Base-by-base conservation (phyloP, 2,113 vertebrate species). In the Antechinus stuartii region DNA sequence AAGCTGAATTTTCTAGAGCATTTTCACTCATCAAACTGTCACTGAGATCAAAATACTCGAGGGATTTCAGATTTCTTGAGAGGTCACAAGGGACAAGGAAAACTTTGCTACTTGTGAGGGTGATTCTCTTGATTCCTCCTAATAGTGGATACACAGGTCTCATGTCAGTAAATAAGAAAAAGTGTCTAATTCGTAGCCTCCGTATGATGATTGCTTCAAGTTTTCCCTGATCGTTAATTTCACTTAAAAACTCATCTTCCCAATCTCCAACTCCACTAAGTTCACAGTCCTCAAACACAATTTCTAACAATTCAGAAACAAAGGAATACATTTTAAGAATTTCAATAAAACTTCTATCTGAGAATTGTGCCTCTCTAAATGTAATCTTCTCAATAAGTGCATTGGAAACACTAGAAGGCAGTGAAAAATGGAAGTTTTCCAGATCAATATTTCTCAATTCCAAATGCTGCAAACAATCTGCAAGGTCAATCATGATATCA, bases 41-140 rank as follows among this genome's bases (percentile, higher is more conserved):
- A 91, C 97, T 98, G 4, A 99, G 89, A 96, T 99, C 99, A 47
- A 99, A 92, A 96, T 99, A 99, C n/a, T 98, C 91, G 47, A 99
- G 84, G 0, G 98, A 98, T 14, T 0, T 93, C 92, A 99, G 97
- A 35, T 49, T 0, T 3, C 0, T 23, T 23, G 98, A 98, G 90
- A 99, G 93, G 0, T 0, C 0, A 46, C 98, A 99, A 11, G 99
- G 97, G 84, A 99, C 98, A 90, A 98, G 96, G 30, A 98, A 99
- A 25, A 99, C 97, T 0, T 95, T 99, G 92, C 98, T 96, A 61
- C 98, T 98, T 91, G 96, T 91, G 42, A 99, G 46, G 0, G 98
- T 98, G 27, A 99, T 14, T 23, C 57, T 98, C 92, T 97, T 98
- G 30, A 99, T 30, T 1, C 90, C 25, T 1, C 8, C 68, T 54